Evolutionary conservation across 2,113 vertebrate species (phyloP), one percentile per base, ranked within the genome.

Genomic region (Turnix velox): DNA sequence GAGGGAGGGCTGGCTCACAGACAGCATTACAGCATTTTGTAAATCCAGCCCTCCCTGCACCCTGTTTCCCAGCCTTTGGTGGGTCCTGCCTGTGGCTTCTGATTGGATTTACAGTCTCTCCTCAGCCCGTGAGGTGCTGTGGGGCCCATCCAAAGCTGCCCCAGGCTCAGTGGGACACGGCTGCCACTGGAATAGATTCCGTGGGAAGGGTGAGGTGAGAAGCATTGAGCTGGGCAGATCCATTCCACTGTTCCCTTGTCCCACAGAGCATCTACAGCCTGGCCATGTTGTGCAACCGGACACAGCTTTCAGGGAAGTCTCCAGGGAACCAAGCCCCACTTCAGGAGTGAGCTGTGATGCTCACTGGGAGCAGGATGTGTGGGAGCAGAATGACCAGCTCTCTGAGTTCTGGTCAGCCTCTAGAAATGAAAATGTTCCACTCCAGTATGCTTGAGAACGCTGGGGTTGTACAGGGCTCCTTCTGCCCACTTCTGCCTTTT

Each of bases 1-100:
- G 95, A 96, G 89, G 80, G 68, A 94, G 95, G 93, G 91, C 93
- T 98, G 97, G 96, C 95, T 85, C 88, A 92, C 96, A 95, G 93
- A 87, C 73, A 40, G 86, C 72, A 67, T 97, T 96, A 87, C 73
- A 40, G 86, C 72, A 67, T 97, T 96, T 97, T 69, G 45, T 95
- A 96, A 97, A 94, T 81, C 73, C 83, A 92, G 97, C 92, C 94
- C 89, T 84, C 24, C 7, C 57, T 84, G 92, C 72, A 66, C 35
- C 52, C 94, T 76, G 42, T 96, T 97, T 96, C 95, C 93, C 96
- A 97, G 48, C 46, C 85, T 92, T 78, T 16, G 48, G 95, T 33
- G 88, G 94, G 96, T 94, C 92, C 94, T 95, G 97, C 95, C 97
- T 95, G 92, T 82, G 62, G 90, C 76, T 97, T 71, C 54, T 39